A percentile compares a stretch with the other conserved stretches of the same genome.
These are phyloP conservation scores for Pangasianodon gigas DNA, from an alignment of 2,113 vertebrate genomes.

Conservation along the genomic window DNA sequence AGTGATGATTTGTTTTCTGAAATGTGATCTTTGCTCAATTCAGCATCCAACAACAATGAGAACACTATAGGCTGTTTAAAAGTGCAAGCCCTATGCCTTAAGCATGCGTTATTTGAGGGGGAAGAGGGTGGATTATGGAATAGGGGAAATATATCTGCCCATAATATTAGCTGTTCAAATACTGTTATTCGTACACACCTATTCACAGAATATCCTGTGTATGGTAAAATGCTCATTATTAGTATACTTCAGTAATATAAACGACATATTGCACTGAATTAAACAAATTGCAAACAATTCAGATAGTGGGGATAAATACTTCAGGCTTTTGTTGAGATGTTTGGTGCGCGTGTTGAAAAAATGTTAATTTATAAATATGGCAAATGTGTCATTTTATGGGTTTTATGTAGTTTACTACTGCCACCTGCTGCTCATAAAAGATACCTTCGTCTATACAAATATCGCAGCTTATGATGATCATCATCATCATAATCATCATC, in stretches of 20 bases:
- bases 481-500: too few relatives aligned
- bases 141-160: conserved; percentile 1
- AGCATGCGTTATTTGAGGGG: background rate
- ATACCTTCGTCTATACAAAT: background rate
- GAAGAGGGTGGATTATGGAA: background rate
- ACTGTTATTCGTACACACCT: background rate
- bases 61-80: background rate
- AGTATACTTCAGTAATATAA: background rate
- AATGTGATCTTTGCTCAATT: background rate
- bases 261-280: background rate
- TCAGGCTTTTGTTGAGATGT: background rate
- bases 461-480: too few relatives aligned
- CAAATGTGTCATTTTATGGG: background rate
- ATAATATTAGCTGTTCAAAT: too few relatives aligned
- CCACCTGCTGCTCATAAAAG: conserved; percentile 31
- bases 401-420: conserved; percentile 32
- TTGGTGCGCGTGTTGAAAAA: background rate
- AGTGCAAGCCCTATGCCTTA: background rate
- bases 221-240: background rate
- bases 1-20: background rate
- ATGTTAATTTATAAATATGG: background rate
- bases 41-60: background rate
- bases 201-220: background rate
- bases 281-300: background rate
- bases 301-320: background rate